phyloP scores from a whole-genome alignment of 1,140 invertebrate species.

The Pseudomyrmex flavicornis region DNA sequence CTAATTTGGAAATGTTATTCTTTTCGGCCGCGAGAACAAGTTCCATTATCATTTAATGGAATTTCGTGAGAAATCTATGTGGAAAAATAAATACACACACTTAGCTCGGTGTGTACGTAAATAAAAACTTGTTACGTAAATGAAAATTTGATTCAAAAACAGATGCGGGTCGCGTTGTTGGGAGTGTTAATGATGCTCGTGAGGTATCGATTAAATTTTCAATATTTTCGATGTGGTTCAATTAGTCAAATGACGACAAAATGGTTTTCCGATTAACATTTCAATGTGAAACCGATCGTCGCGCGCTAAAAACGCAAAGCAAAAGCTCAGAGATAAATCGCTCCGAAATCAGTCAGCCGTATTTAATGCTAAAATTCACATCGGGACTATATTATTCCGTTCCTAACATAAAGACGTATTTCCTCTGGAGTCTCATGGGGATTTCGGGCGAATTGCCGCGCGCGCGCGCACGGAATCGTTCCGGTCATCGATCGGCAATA shows the following conservation, averaged over 20 bases:
- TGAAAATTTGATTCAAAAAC: not conserved
- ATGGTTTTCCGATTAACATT: not conserved
- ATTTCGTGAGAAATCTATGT: not conserved
- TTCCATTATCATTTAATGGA: slow-evolving; percentile 1
- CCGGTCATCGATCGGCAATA: slow-evolving; percentile 56
- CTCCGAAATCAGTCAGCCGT: not conserved
- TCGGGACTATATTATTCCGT: not conserved
- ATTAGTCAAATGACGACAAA: not conserved
- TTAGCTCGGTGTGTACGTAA: too few relatives aligned
- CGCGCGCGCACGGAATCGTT: slow-evolving; percentile 1
- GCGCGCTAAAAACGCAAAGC: too few relatives aligned
- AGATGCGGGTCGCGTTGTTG: not conserved
- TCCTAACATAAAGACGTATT: not conserved
- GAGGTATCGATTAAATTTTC: not conserved
- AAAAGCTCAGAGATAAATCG: too few relatives aligned
- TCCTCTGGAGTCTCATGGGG: not conserved
- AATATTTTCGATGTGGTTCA: not conserved
- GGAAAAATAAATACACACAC: not conserved
- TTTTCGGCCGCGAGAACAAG: not conserved
- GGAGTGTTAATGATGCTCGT: not conserved
- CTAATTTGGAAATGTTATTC: not conserved
- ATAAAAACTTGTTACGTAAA: not conserved
- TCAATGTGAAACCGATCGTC: not conserved
- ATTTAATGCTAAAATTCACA: slow-evolving; percentile 13
- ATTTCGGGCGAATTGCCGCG: slow-evolving; percentile 23